A percentile compares a stretch with the other conserved stretches of the same genome.
These are phyloP conservation scores for Melieria crassipennis DNA, from an alignment of 2,888 invertebrate genomes.

Conservation along the genomic window DNA sequence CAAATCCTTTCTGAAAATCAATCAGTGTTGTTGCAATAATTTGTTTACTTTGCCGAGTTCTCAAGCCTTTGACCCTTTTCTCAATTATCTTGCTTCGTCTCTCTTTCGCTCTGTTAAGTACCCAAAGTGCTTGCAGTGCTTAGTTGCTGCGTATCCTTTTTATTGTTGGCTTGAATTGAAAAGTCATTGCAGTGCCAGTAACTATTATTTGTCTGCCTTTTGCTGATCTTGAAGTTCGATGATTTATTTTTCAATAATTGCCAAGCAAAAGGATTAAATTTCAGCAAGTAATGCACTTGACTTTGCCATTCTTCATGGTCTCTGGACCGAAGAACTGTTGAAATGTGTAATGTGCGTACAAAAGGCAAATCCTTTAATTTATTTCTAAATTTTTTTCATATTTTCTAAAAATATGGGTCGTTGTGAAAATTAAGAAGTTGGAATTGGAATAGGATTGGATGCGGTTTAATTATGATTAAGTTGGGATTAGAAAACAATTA, in stretches of 20 bases:
- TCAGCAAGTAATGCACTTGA: constrained; percentile 53
- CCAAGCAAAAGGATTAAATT: constrained; percentile 46
- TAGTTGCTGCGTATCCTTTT: not conserved
- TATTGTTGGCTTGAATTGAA: constrained; percentile 24
- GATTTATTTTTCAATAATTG: not conserved
- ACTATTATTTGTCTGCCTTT: constrained; percentile 43
- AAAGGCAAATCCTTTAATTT: constrained; percentile 33
- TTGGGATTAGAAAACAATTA: too few relatives aligned
- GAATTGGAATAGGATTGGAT: not conserved
- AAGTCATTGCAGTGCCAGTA: constrained; percentile 48
- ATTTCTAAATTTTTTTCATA: not conserved
- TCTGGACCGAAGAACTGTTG: too few relatives aligned
- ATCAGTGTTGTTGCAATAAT: constrained; percentile 39
- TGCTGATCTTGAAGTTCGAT: constrained; percentile 18
- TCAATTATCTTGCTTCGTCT: not conserved
- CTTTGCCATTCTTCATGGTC: not conserved
- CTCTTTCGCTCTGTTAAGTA: not conserved
- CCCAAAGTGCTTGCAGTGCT: not conserved
- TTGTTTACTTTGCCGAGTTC: constrained; percentile 40
- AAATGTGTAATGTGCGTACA: constrained; percentile 20
- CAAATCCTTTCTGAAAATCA: constrained; percentile 19
- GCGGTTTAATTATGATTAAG: too few relatives aligned
- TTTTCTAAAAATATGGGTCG: not conserved
- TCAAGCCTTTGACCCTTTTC: constrained; percentile 47
- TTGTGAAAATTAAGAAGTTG: not conserved